Percentiles rank a stretch among this genome's conserved stretches.
Conservation (phyloP, 2,113 vertebrate genomes). For the Spizaetus ornatus region DNA sequence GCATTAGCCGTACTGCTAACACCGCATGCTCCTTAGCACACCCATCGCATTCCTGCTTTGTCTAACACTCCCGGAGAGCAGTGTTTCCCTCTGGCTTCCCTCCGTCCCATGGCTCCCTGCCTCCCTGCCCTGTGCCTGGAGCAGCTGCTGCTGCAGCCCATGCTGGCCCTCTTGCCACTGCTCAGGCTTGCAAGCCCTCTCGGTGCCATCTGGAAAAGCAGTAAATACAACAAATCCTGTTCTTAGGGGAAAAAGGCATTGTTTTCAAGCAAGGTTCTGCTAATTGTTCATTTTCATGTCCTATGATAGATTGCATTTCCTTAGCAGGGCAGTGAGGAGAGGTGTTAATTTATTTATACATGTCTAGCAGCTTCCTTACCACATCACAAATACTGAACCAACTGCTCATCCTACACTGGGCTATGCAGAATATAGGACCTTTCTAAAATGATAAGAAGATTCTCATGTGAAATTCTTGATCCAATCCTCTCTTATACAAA, state of each 20-base stretch:
- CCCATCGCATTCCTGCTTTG: neutral
- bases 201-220: neutral
- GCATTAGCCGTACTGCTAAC: neutral
- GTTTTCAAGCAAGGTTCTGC: neutral
- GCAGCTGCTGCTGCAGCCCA: neutral
- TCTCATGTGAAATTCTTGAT: neutral
- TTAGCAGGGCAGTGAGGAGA: neutral
- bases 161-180: fast-evolving
- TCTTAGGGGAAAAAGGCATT: neutral
- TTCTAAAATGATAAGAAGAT: neutral
- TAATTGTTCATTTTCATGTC: neutral
- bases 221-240: neutral
- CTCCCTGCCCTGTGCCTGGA: neutral
- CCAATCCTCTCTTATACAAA: neutral
- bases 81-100: neutral
- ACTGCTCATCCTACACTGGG: slow-evolving; percentile 22
- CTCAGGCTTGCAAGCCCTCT: neutral
- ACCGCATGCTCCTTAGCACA: too few species aligned
- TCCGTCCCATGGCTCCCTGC: fast-evolving
- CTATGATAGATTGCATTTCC: neutral
- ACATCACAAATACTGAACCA: slow-evolving; percentile 35
- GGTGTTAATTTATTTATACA: neutral
- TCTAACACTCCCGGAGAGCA: neutral
- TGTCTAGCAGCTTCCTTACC: slow-evolving; percentile 65
- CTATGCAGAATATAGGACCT: slow-evolving; percentile 71